Percentiles rank a stretch among this genome's conserved stretches.
Conservation (phyloP, 2,113 vertebrate genomes). For the Gobiocypris rarus region DNA sequence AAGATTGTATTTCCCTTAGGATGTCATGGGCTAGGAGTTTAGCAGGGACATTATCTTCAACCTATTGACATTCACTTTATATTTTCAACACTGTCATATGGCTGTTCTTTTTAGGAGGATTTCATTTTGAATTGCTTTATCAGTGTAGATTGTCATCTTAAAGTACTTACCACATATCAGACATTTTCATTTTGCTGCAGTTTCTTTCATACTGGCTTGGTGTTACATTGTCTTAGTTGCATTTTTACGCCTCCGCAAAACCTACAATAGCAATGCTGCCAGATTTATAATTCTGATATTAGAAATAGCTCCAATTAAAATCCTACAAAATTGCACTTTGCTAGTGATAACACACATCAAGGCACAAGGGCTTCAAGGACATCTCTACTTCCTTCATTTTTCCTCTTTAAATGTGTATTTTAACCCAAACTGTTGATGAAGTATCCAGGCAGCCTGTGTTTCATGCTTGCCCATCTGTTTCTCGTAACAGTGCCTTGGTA, state of each 20-base stretch:
- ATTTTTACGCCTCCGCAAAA: background rate
- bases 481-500: conserved; percentile 68
- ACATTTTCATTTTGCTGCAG: background rate
- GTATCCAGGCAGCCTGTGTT: conserved; percentile 7
- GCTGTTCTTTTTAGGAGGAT: conserved; percentile 43
- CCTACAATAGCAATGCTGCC: conserved; percentile 1
- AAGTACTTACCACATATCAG: conserved; percentile 27
- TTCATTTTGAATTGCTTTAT: conserved; percentile 56
- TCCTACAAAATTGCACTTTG: background rate
- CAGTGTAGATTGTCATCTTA: conserved; percentile 40
- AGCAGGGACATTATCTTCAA: conserved; percentile 62
- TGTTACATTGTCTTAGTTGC: background rate
- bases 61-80: conserved; percentile 54
- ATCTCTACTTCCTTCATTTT: background rate
- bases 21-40: conserved; percentile 63
- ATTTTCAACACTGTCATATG: conserved; percentile 30
- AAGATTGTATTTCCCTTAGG: conserved; percentile 71
- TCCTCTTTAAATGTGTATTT: background rate
- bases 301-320: conserved; percentile 18
- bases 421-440: background rate
- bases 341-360: background rate
- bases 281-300: conserved; percentile 12
- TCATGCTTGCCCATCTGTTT: conserved; percentile 28
- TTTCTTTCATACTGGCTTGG: background rate
- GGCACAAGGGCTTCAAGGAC: conserved; percentile 29